A percentile compares a stretch with the other conserved stretches of the same genome.
Evolutionary conservation across 1,140 invertebrate genomes (phyloP).

Genomic region (Protaetia brevitarsis): DNA sequence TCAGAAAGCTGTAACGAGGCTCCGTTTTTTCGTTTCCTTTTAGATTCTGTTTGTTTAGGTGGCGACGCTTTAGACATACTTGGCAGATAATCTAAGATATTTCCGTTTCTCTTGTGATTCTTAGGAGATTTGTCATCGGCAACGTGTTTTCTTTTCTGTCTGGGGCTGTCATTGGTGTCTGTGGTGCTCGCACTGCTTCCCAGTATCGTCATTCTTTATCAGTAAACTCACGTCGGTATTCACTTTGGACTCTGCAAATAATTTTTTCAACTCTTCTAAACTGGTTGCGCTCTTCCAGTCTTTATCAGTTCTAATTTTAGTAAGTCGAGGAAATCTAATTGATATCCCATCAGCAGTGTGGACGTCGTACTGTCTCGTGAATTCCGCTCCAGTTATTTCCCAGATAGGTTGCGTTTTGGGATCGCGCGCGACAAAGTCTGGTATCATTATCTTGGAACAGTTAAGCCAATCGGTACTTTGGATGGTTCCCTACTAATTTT

Average conservation of each 20-base stretch:
- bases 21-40: background rate
- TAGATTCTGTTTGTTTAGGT: background rate
- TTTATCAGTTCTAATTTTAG: conserved; percentile 80
- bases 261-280: conserved; percentile 65
- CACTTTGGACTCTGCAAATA: conserved; percentile 67
- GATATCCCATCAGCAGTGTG: conserved; percentile 91
- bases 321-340: conserved; percentile 87
- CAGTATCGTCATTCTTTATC: conserved; percentile 40
- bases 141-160: background rate
- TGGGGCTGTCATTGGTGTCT: background rate
- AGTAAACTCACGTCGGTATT: conserved; percentile 64
- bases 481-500: conserved; percentile 76
- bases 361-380: conserved; percentile 75
- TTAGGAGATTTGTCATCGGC: background rate
- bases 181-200: background rate
- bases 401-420: conserved; percentile 86
- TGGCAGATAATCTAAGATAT: background rate
- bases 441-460: conserved; percentile 77
- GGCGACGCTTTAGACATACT: background rate
- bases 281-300: conserved; percentile 78
- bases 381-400: conserved; percentile 93
- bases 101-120: background rate
- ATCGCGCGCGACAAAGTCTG: conserved; percentile 83
- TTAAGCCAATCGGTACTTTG: conserved; percentile 74
- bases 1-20: conserved; percentile 30